phyloP scores from a whole-genome alignment of 2,888 invertebrate genomes.

The Sinotaia quadrata region DNA sequence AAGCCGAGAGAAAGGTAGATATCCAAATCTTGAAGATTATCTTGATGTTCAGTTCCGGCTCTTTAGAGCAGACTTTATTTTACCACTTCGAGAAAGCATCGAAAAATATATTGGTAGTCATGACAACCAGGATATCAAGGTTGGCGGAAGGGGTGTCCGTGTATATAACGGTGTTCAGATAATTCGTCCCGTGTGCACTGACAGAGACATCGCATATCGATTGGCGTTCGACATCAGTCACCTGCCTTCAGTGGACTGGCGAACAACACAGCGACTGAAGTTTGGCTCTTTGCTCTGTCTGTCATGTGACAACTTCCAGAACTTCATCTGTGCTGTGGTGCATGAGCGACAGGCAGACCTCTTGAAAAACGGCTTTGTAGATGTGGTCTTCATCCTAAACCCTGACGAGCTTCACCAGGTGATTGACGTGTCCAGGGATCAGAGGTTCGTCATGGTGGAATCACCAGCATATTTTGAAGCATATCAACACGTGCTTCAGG shows the following conservation, averaged over 20 bases:
- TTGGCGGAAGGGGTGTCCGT: constrained; percentile 4
- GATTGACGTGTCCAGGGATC: constrained; percentile 22
- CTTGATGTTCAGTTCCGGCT: constrained; percentile 84
- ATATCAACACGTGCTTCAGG: constrained; percentile 82
- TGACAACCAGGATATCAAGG: background rate
- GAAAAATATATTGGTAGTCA: constrained; percentile 71
- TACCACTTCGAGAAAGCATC: constrained; percentile 82
- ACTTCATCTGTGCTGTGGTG: constrained; percentile 80
- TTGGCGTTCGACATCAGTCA: constrained; percentile 40
- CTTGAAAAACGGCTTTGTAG: constrained; percentile 52
- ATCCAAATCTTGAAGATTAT: constrained; percentile 80
- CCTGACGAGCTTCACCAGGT: constrained; percentile 25
- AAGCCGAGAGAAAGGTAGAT: constrained; percentile 79
- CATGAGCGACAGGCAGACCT: constrained; percentile 49
- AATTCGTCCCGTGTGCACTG: constrained; percentile 41
- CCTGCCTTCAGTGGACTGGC: constrained; percentile 66
- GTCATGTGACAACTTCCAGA: constrained; percentile 80
- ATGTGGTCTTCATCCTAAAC: constrained; percentile 47
- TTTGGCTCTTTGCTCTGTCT: constrained; percentile 83
- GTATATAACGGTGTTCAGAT: constrained; percentile 39
- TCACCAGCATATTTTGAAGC: constrained; percentile 87
- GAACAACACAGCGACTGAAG: constrained; percentile 78
- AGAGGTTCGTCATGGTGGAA: constrained; percentile 79
- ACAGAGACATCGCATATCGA: constrained; percentile 46
- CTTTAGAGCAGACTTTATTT: constrained; percentile 85